Percentiles rank a stretch among this genome's conserved stretches.
Evolutionary conservation across 2,888 invertebrate species (phyloP).

Genomic region (Spisula subtruncata): DNA sequence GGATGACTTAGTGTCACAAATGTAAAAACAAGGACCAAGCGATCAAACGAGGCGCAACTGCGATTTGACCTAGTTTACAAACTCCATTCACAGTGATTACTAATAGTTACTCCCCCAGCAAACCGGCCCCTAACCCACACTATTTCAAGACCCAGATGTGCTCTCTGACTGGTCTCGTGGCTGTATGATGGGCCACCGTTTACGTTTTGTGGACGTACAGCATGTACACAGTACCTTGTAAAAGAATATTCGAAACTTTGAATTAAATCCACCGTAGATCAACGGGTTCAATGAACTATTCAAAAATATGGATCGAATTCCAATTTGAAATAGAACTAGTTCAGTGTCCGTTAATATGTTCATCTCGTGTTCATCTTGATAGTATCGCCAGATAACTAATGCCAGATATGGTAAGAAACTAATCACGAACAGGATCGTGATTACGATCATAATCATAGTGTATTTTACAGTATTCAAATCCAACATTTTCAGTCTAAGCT

Average conservation of each 20-base stretch:
- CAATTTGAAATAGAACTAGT: slow-evolving; percentile 71
- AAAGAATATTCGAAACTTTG: slow-evolving; percentile 72
- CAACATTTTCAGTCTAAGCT: slow-evolving; percentile 67
- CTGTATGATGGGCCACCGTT: neutral
- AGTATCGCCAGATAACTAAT: slow-evolving; percentile 70
- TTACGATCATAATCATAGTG: slow-evolving; percentile 71
- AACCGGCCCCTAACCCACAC: too few relatives aligned
- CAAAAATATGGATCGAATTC: slow-evolving; percentile 70
- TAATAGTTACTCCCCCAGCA: too few relatives aligned
- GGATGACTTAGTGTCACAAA: too few relatives aligned
- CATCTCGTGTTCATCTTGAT: slow-evolving; percentile 61
- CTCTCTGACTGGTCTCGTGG: slow-evolving; percentile 47
- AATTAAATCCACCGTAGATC: slow-evolving; percentile 75
- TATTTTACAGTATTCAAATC: slow-evolving; percentile 71
- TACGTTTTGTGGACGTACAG: slow-evolving; percentile 38
- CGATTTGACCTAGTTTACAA: too few relatives aligned
- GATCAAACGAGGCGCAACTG: too few relatives aligned
- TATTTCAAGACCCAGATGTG: slow-evolving; percentile 39
- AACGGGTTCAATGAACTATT: slow-evolving; percentile 73
- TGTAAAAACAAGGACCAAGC: too few relatives aligned
- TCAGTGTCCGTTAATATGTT: slow-evolving; percentile 64
- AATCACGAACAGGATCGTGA: slow-evolving; percentile 70
- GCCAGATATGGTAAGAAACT: slow-evolving; percentile 74
- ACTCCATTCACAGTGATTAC: too few relatives aligned
- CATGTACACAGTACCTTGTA: slow-evolving; percentile 48